Evolutionary conservation across 2,113 vertebrate genomes (phyloP), one percentile per base, ranked within the genome.

Genomic region (Sporophila hypoxantha): DNA sequence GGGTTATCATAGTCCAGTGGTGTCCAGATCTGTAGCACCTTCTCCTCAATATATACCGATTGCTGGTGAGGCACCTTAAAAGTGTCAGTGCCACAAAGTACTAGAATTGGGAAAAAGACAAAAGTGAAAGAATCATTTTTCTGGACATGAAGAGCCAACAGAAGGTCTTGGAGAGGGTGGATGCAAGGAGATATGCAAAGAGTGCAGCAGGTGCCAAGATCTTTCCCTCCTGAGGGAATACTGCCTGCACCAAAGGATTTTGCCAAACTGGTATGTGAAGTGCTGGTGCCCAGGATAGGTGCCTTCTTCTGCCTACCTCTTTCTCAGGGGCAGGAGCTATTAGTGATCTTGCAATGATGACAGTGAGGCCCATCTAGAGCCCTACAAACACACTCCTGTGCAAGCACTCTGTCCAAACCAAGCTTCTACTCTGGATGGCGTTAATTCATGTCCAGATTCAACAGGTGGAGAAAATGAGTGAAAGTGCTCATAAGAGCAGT

Each of bases 271-370:
- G 12, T 44, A 8, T 34, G 21, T 39, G n/a, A 74, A 61, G 14
- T 70, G 64, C 39, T 6, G 14, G 37, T 71, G 20, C 12, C 46
- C 41, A 14, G n/a, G 23, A 70, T 1, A 17, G 25, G 18, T 64
- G 57, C 17, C 41, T 68, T 60, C 37, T 23, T 37, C 49, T 59
- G 52, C 52, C 52, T 34, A 5, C 7, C 1, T 19, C 47, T 36
- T 69, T 41, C 34, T 74, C 0, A 0, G 64, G 0, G 1, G 36
- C 36, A 67, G 44, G 17, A 67, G 30, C 39, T 57, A 4, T 41
- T 41, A 60, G 25, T 32, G 29, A 25, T 47, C 26, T 41, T 65
- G 41, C 26, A 80, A 8, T 17, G n/a, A 36, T 5, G 36, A 29
- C 18, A 36, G 14, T 0, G 1, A 90, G 29, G 20, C n/a, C 41